These are phyloP conservation scores for Apeira syringaria DNA, from an alignment of 2,888 invertebrate species.

Conservation along the genomic window DNA sequence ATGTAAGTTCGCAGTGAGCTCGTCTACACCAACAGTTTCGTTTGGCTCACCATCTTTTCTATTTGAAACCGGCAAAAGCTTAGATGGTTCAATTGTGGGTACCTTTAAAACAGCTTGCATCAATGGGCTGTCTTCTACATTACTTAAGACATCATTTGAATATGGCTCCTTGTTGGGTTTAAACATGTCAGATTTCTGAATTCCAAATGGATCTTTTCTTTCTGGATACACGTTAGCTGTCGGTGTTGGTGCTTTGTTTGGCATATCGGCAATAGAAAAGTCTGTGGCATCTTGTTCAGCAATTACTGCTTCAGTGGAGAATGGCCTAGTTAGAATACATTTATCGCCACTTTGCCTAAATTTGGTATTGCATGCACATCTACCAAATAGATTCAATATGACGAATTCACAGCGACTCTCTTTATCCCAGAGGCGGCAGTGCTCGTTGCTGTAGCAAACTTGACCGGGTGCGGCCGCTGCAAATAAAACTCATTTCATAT, in stretches of 20 bases:
- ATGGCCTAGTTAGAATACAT: slow-evolving; percentile 78
- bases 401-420: slow-evolving; percentile 95
- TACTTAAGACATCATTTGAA: slow-evolving; percentile 64
- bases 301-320: slow-evolving; percentile 65
- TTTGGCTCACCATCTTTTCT: slow-evolving; percentile 71
- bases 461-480: slow-evolving; percentile 93
- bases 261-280: slow-evolving; percentile 31
- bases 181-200: slow-evolving; percentile 45
- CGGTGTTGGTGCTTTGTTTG: slow-evolving; percentile 47
- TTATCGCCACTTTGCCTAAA: slow-evolving; percentile 86
- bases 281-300: slow-evolving; percentile 57
- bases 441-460: slow-evolving; percentile 95
- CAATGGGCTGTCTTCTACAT: slow-evolving; percentile 69
- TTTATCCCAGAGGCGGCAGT: slow-evolving; percentile 92
- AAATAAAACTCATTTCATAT: slow-evolving; percentile 31
- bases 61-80: slow-evolving; percentile 51
- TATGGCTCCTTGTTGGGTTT: slow-evolving; percentile 63
- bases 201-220: slow-evolving; percentile 27
- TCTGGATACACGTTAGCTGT: slow-evolving; percentile 36
- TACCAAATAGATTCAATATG: slow-evolving; percentile 94
- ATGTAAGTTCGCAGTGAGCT: slow-evolving; percentile 74
- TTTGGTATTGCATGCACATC: slow-evolving; percentile 91
- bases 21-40: slow-evolving; percentile 65
- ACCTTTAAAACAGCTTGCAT: slow-evolving; percentile 73
- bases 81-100: slow-evolving; percentile 61